Evolutionary conservation across 2,113 vertebrate genomes (phyloP).

Genomic region (Ardeotis arabs): DNA sequence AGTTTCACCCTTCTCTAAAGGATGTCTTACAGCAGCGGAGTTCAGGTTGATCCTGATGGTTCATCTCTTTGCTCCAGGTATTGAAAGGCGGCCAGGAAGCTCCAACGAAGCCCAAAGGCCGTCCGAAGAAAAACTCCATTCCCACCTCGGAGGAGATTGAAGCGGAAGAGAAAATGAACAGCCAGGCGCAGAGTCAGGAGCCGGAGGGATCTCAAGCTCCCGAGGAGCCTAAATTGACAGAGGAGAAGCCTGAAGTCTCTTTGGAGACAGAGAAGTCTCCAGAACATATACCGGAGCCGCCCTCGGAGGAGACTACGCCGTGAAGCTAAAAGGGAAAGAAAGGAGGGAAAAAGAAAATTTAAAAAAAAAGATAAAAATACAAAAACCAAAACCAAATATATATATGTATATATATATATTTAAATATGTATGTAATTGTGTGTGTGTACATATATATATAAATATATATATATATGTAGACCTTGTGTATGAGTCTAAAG

Average conservation of each 20-base stretch:
- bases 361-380: background rate
- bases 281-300: conserved; percentile 35
- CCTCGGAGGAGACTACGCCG: conserved; percentile 44
- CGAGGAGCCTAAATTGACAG: background rate
- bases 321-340: conserved; percentile 70
- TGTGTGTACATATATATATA: conserved; percentile 45
- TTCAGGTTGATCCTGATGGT: background rate
- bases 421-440: conserved; percentile 63
- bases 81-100: conserved; percentile 98
- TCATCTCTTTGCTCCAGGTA: conserved; percentile 79
- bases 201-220: background rate
- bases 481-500: conserved; percentile 44
- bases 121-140: conserved; percentile 99
- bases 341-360: background rate
- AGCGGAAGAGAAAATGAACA: conserved; percentile 90
- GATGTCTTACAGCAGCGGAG: background rate
- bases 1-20: background rate
- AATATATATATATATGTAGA: conserved; percentile 45
- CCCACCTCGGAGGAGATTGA: conserved; percentile 96
- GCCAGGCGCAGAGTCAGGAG: conserved; percentile 74
- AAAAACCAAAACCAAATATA: conserved; percentile 23
- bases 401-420: conserved; percentile 60
- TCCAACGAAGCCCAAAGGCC: conserved; percentile 96
- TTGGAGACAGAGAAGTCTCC: conserved; percentile 52
- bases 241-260: conserved; percentile 71